Evolutionary conservation across 1,140 invertebrate species (phyloP), one percentile per base, ranked within the genome.

Genomic region (Palaemon carinicauda): DNA sequence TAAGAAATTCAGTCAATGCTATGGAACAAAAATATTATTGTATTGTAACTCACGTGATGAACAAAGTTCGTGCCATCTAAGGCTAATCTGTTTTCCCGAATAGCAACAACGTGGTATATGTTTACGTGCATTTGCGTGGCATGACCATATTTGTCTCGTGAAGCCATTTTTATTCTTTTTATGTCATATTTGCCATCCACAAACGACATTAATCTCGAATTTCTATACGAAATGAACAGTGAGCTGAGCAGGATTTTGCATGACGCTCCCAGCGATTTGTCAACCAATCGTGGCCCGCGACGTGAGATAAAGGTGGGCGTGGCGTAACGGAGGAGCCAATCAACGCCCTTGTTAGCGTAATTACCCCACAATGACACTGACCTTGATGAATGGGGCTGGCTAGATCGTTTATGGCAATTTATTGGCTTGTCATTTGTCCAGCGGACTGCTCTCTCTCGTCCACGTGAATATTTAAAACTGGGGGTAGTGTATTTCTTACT

Each of bases 351-450:
- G 41, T 41, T 54, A 65, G 77, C 17, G 77, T 80, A 86, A 86
- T 86, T 86, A 86, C 84, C 60, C 27, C 0, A 21, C 77, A 80
- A 80, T 86, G 84, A 80, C 84, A 86, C 60, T 73, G 78, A 33
- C 77, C 80, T 74, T 86, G 84, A 86, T 80, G 84, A 41, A 86
- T 86, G 77, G 51, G 41, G 21, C 29, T 14, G 27, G 41, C 27
- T 33, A 52, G 56, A 65, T 86, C 50, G 78, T 86, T 80, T 74
- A 71, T 53, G 33, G 31, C 77, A 54, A 80, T 78, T 86, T 86
- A 86, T 80, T 74, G 84, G 77, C 78, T 80, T 80, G 77, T 86
- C 84, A 73, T 86, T 73, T 80, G 84, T 80, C 84, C 65, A 17
- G 12, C n/a, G 14, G 60, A 24, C 33, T n/a, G 77, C 33, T 74